Evolutionary conservation across 1,140 invertebrate species (phyloP).

Genomic region (Lucilia cuprina): DNA sequence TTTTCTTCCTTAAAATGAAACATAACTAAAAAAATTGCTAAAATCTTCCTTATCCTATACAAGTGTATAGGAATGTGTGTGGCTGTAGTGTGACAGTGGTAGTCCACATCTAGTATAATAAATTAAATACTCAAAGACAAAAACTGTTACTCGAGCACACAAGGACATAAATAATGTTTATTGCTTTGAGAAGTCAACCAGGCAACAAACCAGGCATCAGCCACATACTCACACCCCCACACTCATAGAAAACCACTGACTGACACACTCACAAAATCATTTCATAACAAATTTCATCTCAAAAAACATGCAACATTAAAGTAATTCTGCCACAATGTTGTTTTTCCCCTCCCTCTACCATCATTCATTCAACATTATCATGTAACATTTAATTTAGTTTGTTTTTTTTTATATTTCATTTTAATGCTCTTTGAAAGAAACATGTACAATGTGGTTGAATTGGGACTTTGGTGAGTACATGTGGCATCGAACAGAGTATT

Average conservation of each 20-base stretch:
- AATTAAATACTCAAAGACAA: constrained; percentile 8
- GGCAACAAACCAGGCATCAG: neutral
- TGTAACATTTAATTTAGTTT: neutral
- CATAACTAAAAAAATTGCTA: neutral
- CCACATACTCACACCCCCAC: too few relatives aligned
- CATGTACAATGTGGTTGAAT: neutral
- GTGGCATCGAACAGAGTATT: neutral
- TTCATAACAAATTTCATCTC: neutral
- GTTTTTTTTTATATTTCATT: neutral
- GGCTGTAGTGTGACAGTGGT: neutral
- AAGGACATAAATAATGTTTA: neutral
- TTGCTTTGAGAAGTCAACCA: neutral
- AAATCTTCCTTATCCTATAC: neutral
- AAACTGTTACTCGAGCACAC: neutral
- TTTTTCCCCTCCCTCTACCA: neutral
- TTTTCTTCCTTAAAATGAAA: neutral
- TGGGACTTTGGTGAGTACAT: neutral
- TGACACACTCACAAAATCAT: too few relatives aligned
- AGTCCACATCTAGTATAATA: neutral
- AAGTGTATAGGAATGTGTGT: neutral
- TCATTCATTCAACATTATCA: neutral
- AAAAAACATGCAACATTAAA: neutral
- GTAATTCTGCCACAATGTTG: neutral
- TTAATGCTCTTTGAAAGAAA: neutral
- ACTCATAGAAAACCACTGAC: too few relatives aligned